A percentile compares a stretch with the other conserved stretches of the same genome.
phyloP scores from a whole-genome alignment of 2,113 vertebrate species.

The Mastomys natalensis region DNA sequence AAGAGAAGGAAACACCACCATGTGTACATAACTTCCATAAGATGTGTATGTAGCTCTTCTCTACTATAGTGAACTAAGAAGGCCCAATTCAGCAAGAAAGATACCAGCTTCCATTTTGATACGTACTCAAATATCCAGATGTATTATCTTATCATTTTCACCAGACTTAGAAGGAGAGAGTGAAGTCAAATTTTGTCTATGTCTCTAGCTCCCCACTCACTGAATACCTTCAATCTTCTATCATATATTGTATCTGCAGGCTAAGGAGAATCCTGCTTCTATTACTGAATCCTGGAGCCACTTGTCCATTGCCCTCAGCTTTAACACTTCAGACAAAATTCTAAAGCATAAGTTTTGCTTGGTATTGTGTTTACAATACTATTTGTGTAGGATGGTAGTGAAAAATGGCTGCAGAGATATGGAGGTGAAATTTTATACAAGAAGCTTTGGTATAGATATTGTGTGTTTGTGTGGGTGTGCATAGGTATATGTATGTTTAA shows the following conservation, averaged over 20 bases:
- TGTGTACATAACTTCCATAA: not conserved
- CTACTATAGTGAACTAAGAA: not conserved
- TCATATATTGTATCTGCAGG: not conserved
- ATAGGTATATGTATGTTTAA: not conserved
- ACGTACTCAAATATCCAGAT: not conserved
- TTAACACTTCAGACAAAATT: not conserved
- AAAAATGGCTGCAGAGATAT: not conserved
- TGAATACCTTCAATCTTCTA: not conserved
- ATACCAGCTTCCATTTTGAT: not conserved
- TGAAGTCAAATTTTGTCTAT: not conserved
- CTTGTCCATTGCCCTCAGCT: not conserved
- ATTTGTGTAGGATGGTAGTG: not conserved
- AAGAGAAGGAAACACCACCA: not conserved
- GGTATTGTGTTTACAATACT: not conserved
- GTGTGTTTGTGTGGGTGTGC: not conserved
- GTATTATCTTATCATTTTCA: not conserved
- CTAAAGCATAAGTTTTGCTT: slow-evolving; percentile 14
- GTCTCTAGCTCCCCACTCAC: not conserved
- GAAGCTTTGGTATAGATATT: not conserved
- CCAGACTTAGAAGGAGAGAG: not conserved
- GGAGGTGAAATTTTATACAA: slow-evolving; percentile 8
- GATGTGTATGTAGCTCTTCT: not conserved
- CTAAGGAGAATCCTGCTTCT: not conserved
- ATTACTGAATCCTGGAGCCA: not conserved
- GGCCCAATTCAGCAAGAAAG: not conserved